phyloP scores from a whole-genome alignment of 2,113 vertebrate species.

The Eonycteris spelaea region DNA sequence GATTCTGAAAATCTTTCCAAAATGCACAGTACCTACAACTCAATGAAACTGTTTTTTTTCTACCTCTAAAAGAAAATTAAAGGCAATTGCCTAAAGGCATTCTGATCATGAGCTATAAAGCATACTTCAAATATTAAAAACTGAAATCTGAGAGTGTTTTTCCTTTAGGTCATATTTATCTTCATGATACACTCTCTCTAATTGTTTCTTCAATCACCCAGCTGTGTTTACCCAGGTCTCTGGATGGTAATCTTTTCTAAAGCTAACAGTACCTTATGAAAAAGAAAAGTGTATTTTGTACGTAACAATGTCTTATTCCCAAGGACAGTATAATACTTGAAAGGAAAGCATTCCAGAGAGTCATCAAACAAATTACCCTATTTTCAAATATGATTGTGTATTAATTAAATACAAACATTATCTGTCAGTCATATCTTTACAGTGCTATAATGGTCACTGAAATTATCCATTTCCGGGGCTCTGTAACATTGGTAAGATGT shows the following conservation, averaged over 20 bases:
- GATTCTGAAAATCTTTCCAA: slow-evolving; percentile 5
- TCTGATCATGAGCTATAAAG: slow-evolving; percentile 26
- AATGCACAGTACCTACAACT: neutral
- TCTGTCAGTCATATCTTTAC: neutral
- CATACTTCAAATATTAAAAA: neutral
- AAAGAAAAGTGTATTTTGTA: slow-evolving; percentile 36
- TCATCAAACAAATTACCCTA: neutral
- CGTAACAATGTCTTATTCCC: neutral
- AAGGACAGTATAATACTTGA: neutral
- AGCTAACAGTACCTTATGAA: neutral
- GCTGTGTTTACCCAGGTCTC: neutral
- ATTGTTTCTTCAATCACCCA: slow-evolving; percentile 26
- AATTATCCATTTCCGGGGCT: neutral
- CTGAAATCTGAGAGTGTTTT: neutral
- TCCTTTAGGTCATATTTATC: neutral
- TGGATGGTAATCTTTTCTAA: neutral
- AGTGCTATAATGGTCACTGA: neutral
- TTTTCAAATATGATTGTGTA: neutral
- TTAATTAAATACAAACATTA: neutral
- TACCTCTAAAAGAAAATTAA: neutral
- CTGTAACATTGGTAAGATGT: neutral
- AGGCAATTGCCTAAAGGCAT: neutral
- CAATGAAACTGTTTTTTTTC: neutral
- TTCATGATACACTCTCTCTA: neutral
- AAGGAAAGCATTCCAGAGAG: neutral